Evolutionary conservation across 2,797 vertebrate species (phyloP).

Genomic region (Rhinogobio ventralis): DNA sequence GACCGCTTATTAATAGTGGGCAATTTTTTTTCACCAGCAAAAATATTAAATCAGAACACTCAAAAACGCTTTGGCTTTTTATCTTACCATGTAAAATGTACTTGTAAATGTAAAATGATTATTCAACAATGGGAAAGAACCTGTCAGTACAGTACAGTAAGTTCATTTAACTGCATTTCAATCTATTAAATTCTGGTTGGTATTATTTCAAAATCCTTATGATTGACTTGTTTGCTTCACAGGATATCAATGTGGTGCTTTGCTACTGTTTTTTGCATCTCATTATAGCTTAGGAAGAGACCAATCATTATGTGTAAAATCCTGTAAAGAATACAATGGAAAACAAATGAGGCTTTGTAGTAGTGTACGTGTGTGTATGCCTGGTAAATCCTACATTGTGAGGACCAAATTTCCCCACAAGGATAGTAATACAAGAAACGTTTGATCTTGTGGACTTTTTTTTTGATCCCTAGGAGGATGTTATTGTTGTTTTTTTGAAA

Average conservation of each 20-base stretch:
- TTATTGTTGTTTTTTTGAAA: no score
- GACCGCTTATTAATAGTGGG: conserved; percentile 50
- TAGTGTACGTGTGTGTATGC: background rate
- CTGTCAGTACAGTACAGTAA: background rate
- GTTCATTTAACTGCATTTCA: conserved; percentile 6
- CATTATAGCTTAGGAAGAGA: background rate
- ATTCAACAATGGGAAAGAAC: background rate
- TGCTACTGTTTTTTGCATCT: background rate
- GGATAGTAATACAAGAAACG: no score
- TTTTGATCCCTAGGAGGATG: no score
- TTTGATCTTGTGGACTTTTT: no score
- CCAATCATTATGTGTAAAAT: conserved; percentile 4
- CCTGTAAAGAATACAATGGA: background rate
- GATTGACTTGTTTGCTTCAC: conserved; percentile 18
- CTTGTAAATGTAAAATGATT: background rate
- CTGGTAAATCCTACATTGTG: no score
- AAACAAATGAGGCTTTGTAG: conserved; percentile 12
- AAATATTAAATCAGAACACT: conserved; percentile 41
- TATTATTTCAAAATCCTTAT: conserved; percentile 27
- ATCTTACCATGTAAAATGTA: background rate
- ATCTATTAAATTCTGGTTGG: conserved; percentile 2
- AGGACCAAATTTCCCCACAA: no score
- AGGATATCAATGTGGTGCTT: conserved; percentile 14
- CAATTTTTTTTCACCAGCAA: conserved; percentile 33
- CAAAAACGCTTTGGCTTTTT: conserved; percentile 39